Evolutionary conservation across 2,888 invertebrate species (phyloP).

Genomic region (Galerucella nymphaeae): DNA sequence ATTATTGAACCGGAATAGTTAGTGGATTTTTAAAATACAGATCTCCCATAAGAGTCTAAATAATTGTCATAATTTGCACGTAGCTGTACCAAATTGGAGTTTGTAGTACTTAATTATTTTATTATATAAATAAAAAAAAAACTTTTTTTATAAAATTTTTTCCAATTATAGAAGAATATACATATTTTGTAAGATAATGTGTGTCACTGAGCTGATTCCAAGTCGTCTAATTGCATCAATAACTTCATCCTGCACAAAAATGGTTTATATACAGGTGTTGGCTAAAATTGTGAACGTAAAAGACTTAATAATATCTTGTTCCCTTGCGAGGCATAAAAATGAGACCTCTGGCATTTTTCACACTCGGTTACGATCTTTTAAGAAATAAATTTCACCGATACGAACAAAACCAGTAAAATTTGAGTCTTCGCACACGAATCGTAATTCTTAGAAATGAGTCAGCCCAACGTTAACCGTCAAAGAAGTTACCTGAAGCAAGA

Average conservation of each 20-base stretch:
- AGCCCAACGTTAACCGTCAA: background rate
- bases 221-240: too few species aligned
- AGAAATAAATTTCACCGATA: background rate
- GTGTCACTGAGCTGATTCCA: too few species aligned
- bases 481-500: conserved; percentile 2
- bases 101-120: too few species aligned
- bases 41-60: background rate
- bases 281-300: background rate
- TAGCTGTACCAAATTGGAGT: too few species aligned
- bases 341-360: background rate
- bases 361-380: background rate
- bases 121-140: too few species aligned
- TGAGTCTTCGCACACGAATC: background rate
- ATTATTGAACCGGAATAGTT: background rate
- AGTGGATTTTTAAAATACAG: background rate
- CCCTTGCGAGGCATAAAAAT: background rate
- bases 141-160: too few species aligned
- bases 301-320: background rate
- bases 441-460: background rate
- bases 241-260: background rate
- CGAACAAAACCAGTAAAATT: background rate
- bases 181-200: too few species aligned
- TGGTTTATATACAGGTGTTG: background rate
- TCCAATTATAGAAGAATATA: too few species aligned
- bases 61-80: too few species aligned